Evolutionary conservation across 2,797 vertebrate genomes (phyloP), one percentile per base, ranked within the genome.

Genomic region (Odontamblyopus lacepedii): DNA sequence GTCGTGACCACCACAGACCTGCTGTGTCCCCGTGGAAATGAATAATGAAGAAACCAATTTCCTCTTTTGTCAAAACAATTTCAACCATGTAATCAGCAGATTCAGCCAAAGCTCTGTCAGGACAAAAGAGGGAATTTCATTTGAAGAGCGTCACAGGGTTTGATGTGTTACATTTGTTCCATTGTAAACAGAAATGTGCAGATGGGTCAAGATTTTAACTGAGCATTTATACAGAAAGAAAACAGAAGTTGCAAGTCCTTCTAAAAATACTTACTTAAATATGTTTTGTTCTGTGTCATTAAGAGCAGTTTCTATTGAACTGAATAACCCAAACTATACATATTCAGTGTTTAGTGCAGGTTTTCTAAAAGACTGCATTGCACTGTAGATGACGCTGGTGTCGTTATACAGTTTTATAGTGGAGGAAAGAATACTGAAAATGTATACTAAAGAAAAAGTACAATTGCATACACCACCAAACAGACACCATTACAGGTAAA

Each of bases 21-120:
- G 83, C 78, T 78, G 79, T 76, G 70, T 90, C 83, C 76, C 73
- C 0, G 55, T 70, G 77, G 82, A 77, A 80, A 30, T 35, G 79
- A 84, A 80, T 83, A 86, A 88, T 81, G 75, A 81, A 78, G 75
- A 86, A 89, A 83, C 78, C 85, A 84, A 87, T 89, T 89, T 88
- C 78, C 84, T 83, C 81, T 77, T 84, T 88, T 82, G 88, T 89
- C 55, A 69, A 66, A 75, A 77, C 78, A 2, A 67, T 72, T 73
- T 78, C 78, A 83, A 81, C 69, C 82, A 81, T 82, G 79, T 84
- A 83, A 86, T 88, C 84, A 82, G 75, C 65, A 38, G 72, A 77
- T 78, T 78, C 79, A 69, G 71, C 77, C 77, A 76, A 86, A 83
- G 85, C 80, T 78, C 29, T 71, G 75, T 82, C 70, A 78, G 65